Base-by-base conservation (phyloP, 1,140 invertebrate genomes). In the Varroa destructor region DNA sequence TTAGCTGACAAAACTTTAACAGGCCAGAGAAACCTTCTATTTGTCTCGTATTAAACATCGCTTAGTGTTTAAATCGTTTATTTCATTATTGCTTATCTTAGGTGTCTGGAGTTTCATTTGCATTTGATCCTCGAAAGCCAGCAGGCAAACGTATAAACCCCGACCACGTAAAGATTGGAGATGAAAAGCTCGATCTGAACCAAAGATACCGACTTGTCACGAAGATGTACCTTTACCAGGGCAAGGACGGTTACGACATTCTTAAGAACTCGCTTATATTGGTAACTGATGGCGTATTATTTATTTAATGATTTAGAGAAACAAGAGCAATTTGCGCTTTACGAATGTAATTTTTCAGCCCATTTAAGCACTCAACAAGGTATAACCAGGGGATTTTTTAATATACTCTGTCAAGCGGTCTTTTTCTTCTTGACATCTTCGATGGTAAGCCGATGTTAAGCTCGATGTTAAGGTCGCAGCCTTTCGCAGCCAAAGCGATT, bases 211-310 rank as follows among this genome's bases (percentile, higher is more conserved):
- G 86, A 51, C 77, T 93, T 42, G 88, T 86, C 37, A 88, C 90
- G 2, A 94, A 94, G 80, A 85, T 84, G 76, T 94, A 92, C 78
- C 74, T 83, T 70, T 75, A 77, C 43, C 76, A 77, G 56, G 91
- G 90, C 1, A 88, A 89, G 79, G 91, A 94, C 82, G 91, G 91
- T 1, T 94, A 89, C 78, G 86, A 83, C 57, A 86, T 89, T 80
- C 84, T 94, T 71, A 87, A 86, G 75, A 81, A 87, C 67, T 86
- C 85, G 77, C 83, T 83, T 74, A 80, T 89, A 57, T 75, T 90
- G 81, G 88, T 90, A 78, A 82, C 84, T 81, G 55, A 70, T 43
- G 25, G 74, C 25, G 25, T 25, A 25, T 25, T 25, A 25, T 25
- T 25, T 25, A 25, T 25, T 25, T 25, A 25, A 25, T 25, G 25